Percentiles rank a stretch among this genome's conserved stretches.
Evolutionary conservation across 37 sponge, comb jelly and placozoan genomes (phyloP).

Genomic region (Petrosia ficiformis): DNA sequence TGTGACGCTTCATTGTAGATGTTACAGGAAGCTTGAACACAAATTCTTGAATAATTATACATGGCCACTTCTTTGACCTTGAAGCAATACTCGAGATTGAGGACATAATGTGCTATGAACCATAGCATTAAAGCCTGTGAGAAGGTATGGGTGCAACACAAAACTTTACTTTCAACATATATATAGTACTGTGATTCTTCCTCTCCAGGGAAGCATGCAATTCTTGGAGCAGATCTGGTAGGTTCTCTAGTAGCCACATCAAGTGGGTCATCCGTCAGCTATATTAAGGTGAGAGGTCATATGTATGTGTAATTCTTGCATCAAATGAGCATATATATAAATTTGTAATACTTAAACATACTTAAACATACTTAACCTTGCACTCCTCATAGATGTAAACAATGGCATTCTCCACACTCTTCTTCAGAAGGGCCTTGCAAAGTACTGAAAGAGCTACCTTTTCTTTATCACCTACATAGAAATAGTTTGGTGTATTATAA

Average conservation of each 20-base stretch:
- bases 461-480: background rate
- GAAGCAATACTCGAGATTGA: constrained; percentile 20
- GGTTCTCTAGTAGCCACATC: background rate
- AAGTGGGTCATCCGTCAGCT: no score
- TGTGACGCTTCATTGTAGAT: background rate
- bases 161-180: no score
- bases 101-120: no score
- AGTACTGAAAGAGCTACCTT: background rate
- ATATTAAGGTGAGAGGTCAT: no score
- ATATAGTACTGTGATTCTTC: no score
- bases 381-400: constrained; percentile 9
- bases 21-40: constrained; percentile 18
- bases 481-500: no score
- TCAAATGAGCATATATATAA: background rate
- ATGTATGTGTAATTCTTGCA: no score
- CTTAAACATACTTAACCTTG: background rate
- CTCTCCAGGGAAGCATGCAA: no score
- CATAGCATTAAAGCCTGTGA: no score
- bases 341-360: no score
- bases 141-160: no score
- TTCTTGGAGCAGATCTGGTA: constrained; percentile 3
- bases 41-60: constrained; percentile 26
- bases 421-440: constrained; percentile 14
- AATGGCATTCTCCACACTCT: background rate
- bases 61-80: constrained; percentile 17